Conservation (phyloP, 2,113 vertebrate species). For the Laterallus jamaicensis region DNA sequence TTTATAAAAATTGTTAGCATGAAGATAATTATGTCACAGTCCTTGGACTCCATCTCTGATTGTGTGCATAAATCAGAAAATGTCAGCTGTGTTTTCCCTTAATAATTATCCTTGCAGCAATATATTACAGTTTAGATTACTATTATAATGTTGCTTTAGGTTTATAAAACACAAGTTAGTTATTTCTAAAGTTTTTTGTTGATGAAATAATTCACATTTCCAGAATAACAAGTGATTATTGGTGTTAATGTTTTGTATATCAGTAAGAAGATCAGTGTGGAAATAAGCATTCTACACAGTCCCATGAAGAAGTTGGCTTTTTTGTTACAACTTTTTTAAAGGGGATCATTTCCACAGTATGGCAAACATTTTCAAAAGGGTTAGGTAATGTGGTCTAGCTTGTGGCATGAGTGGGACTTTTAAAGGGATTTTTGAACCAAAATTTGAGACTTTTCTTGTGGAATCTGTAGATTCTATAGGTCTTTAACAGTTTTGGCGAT, state of each 20-base stretch:
- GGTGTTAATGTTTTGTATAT: slow-evolving; percentile 44
- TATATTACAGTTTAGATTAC: slow-evolving; percentile 76
- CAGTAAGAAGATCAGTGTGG: slow-evolving; percentile 34
- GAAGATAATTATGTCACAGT: slow-evolving; percentile 85
- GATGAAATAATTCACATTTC: slow-evolving; percentile 68
- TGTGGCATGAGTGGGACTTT: neutral
- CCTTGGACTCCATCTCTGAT: slow-evolving; percentile 83
- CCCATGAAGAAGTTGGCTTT: neutral
- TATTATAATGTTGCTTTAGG: slow-evolving; percentile 72
- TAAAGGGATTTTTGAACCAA: neutral
- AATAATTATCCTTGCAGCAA: slow-evolving; percentile 79
- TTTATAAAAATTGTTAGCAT: slow-evolving; percentile 84
- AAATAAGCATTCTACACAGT: neutral
- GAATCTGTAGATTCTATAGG: neutral
- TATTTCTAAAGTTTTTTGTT: slow-evolving; percentile 74
- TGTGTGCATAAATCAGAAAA: slow-evolving; percentile 85
- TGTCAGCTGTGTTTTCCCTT: slow-evolving; percentile 84
- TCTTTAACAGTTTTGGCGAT: neutral
- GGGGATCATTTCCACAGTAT: neutral
- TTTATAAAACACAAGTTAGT: slow-evolving; percentile 71
- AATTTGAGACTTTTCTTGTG: neutral
- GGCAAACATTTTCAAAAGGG: neutral
- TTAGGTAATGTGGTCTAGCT: neutral
- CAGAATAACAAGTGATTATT: slow-evolving; percentile 55
- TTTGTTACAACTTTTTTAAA: neutral